These are phyloP conservation scores for Microctenopoma lineatum DNA, from an alignment of 2,797 vertebrate species.

Conservation along the genomic window DNA sequence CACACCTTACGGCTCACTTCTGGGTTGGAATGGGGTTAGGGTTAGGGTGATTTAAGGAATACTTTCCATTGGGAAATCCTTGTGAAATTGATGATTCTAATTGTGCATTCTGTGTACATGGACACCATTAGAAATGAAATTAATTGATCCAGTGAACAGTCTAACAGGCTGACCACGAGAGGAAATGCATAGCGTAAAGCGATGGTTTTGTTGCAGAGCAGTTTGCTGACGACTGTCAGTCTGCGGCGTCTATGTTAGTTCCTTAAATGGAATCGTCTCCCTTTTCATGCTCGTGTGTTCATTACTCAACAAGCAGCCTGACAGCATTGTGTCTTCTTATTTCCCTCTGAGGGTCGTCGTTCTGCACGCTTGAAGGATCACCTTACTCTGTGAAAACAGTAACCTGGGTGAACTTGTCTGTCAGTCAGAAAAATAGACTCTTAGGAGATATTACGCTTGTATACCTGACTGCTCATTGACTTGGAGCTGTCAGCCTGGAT, in stretches of 20 bases:
- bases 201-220: conserved; percentile 19
- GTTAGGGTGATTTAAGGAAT: not conserved
- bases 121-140: conserved; percentile 50
- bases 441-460: conserved; percentile 89
- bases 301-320: conserved; percentile 62
- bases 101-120: conserved; percentile 31
- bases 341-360: conserved; percentile 63
- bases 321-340: conserved; percentile 61
- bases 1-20: no score
- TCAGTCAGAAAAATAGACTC: conserved; percentile 88
- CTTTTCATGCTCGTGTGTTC: conserved; percentile 58
- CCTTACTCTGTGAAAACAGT: conserved; percentile 62
- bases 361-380: conserved; percentile 70
- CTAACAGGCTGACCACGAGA: conserved; percentile 33
- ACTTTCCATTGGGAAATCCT: conserved; percentile 10
- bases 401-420: conserved; percentile 85
- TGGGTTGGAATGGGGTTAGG: no score
- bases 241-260: conserved; percentile 27
- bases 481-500: conserved; percentile 78
- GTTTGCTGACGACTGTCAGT: conserved; percentile 47
- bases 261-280: conserved; percentile 38
- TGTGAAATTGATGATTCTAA: conserved; percentile 20
- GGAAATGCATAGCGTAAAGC: conserved; percentile 24
- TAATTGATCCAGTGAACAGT: conserved; percentile 56
- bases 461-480: conserved; percentile 88